Base-by-base conservation (phyloP, 2,888 invertebrate species). In the Eilema griseolum region DNA sequence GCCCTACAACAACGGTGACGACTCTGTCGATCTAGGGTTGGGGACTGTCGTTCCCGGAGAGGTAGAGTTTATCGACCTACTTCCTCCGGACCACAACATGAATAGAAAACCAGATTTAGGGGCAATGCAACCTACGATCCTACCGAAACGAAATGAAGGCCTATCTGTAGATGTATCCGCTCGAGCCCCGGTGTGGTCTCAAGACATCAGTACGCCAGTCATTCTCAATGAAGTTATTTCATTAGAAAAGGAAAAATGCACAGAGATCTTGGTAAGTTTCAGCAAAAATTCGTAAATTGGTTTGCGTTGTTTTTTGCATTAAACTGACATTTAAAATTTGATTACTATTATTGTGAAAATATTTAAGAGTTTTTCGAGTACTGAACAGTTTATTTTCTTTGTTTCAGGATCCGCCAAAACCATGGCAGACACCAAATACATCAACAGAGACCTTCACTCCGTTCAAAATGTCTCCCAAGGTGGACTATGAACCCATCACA, bases 151-250 rank as follows among this genome's bases (percentile, higher is more conserved):
- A 52, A 76, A 75, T 12, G 80, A 83, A 60, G 87, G 84, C 52
- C 86, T 95, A 68, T 87, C 90, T 20, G 87, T 95, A 46, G 88
- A 93, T 83, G 90, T 95, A 70, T 85, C 86, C 60, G 81, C 88
- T 71, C 86, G 85, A 52, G 78, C 86, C 33, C 86, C 89, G 41
- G 72, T 73, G 78, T 91, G 91, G 88, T 77, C 87, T 60, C 81
- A 73, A 31, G 90, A 91, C 72, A 77, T 95, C 84, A 95, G 91
- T 85, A 95, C 95, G 31, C 95, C 95, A 10, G 95, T 95, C 69
- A 92, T 95, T 70, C 90, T 95, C 67, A 92, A 85, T 76, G 92
- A 86, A 74, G 93, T 95, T 66, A 95, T 95, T 80, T 93, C 95
- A 77, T 80, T 95, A 79, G 95, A 95, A 83, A 92, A 88, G 79